Conservation (phyloP, 2,113 vertebrate species). For the Scolopax mira region DNA sequence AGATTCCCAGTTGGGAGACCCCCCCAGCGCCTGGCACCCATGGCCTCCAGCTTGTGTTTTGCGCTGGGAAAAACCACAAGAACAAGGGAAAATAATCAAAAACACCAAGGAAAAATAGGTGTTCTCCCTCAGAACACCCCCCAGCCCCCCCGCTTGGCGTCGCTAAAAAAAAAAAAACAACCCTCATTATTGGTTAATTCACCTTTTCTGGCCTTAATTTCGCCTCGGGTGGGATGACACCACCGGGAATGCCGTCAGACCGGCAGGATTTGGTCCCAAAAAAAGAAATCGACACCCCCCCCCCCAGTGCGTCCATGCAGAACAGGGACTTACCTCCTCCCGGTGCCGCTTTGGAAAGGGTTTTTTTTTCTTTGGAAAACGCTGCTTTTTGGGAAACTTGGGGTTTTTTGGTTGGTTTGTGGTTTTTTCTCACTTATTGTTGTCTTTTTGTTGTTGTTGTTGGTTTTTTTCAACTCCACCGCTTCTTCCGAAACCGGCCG, state of each 20-base stretch:
- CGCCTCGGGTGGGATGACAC: rapidly evolving
- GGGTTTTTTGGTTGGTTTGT: not conserved
- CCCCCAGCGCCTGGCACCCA: not conserved
- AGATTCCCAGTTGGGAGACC: conserved; percentile 56
- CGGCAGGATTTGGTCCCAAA: not conserved
- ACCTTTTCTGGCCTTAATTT: not conserved
- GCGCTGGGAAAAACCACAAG: not conserved
- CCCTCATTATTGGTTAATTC: rapidly evolving
- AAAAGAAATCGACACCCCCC: not conserved
- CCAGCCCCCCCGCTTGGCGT: rapidly evolving
- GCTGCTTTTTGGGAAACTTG: not conserved
- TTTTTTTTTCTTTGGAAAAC: not conserved
- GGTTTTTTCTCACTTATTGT: too few relatives aligned
- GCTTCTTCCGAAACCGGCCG: not conserved
- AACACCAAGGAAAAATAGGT: rapidly evolving
- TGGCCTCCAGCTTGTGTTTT: too few relatives aligned
- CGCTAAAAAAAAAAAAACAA: not conserved
- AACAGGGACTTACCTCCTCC: not conserved
- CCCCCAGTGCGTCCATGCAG: rapidly evolving
- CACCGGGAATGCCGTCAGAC: rapidly evolving
- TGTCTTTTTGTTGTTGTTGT: too few relatives aligned
- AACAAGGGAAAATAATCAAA: not conserved
- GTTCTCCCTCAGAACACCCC: rapidly evolving
- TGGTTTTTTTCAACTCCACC: too few relatives aligned
- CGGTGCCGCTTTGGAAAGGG: rapidly evolving